Conservation (phyloP, 2,797 vertebrate species). For the Zalophus californianus region DNA sequence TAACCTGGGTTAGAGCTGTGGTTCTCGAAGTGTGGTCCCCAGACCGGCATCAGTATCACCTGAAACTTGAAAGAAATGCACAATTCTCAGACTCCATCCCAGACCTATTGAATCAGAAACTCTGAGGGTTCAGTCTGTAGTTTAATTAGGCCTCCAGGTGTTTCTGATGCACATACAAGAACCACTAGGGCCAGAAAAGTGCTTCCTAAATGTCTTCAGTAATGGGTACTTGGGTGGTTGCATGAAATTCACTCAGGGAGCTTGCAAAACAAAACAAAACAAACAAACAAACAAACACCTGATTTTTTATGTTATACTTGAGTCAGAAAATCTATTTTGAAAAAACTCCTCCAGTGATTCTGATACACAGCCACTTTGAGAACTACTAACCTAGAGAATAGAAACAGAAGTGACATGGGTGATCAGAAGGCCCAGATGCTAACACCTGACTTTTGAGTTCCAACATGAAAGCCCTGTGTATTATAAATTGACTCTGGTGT, state of each 20-base stretch:
- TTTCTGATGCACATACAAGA: neutral
- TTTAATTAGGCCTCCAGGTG: neutral
- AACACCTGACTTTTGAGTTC: neutral
- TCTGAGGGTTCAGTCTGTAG: neutral
- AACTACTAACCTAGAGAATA: neutral
- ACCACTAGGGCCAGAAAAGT: neutral
- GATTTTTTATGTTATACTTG: neutral
- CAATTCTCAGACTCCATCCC: neutral
- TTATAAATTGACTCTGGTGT: neutral
- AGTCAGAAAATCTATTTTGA: conserved; percentile 46
- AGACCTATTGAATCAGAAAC: neutral
- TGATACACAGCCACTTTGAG: neutral
- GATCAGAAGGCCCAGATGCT: neutral
- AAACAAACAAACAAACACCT: neutral
- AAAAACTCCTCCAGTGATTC: neutral
- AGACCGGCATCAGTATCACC: neutral
- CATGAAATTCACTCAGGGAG: neutral
- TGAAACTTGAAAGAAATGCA: conserved; percentile 23
- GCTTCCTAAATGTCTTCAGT: neutral
- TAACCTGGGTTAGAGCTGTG: neutral
- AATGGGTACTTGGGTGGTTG: neutral
- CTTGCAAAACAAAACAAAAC: neutral
- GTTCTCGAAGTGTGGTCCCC: neutral
- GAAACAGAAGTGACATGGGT: neutral
- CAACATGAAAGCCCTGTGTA: neutral